Evolutionary conservation across 2,113 vertebrate genomes (phyloP).

Genomic region (Lophius piscatorius): DNA sequence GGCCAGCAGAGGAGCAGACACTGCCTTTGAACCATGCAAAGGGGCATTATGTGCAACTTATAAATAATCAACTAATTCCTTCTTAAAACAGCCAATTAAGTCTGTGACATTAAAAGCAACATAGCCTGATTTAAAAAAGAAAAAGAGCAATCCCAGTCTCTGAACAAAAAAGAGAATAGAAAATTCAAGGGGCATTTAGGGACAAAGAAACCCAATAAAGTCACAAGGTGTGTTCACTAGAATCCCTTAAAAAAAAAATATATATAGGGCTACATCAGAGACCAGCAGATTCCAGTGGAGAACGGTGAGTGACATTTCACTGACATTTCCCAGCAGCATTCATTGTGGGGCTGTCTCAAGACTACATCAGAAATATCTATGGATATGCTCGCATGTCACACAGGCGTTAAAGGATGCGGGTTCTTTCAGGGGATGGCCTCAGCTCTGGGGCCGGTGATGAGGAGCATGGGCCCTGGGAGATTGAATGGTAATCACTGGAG

Average conservation of each 20-base stretch:
- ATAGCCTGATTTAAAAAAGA: conserved; percentile 15
- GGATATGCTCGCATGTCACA: conserved; percentile 75
- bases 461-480: conserved; percentile 72
- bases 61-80: conserved; percentile 87
- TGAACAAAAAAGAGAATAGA: conserved; percentile 37
- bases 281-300: conserved; percentile 66
- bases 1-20: conserved; percentile 70
- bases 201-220: conserved; percentile 65
- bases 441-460: conserved; percentile 72
- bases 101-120: conserved; percentile 68
- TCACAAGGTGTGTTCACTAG: conserved; percentile 61
- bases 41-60: conserved; percentile 82
- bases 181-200: conserved; percentile 59
- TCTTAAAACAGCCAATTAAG: conserved; percentile 78
- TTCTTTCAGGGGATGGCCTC: conserved; percentile 72
- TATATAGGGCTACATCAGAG: conserved; percentile 56
- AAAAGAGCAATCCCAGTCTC: conserved; percentile 34
- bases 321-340: conserved; percentile 83
- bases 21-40: conserved; percentile 89
- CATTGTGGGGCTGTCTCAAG: conserved; percentile 61
- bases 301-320: conserved; percentile 81
- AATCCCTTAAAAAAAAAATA: conserved; percentile 48
- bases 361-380: conserved; percentile 73
- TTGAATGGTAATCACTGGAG: conserved; percentile 83
- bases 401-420: conserved; percentile 62